phyloP scores from a whole-genome alignment of 2,888 invertebrate genomes.

The Cecidostiba fungosa region DNA sequence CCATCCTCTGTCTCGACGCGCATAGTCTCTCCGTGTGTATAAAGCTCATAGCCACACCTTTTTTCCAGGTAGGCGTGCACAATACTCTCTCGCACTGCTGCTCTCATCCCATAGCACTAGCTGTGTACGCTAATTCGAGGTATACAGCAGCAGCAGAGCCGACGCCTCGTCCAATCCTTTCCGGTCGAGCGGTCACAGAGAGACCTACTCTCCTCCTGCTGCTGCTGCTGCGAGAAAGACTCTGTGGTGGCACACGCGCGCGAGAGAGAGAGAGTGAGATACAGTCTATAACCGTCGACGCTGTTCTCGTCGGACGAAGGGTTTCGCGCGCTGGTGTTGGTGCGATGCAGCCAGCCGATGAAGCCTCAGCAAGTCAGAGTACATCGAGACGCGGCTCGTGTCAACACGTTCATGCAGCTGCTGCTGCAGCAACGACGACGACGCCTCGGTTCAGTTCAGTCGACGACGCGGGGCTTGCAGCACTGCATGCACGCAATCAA shows the following conservation, averaged over 20 bases:
- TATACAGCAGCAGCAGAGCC: not conserved
- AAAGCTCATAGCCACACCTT: not conserved
- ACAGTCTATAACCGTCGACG: constrained; percentile 39
- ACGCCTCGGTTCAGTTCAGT: constrained; percentile 46
- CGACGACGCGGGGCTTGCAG: constrained; percentile 16
- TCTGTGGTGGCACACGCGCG: not conserved
- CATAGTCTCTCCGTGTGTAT: no score
- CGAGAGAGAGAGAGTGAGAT: not conserved
- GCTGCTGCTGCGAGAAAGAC: constrained; percentile 11
- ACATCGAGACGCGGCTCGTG: constrained; percentile 4
- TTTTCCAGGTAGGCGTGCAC: constrained; percentile 8
- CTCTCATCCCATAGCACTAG: not conserved
- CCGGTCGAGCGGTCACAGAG: constrained; percentile 71
- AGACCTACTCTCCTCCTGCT: constrained; percentile 9
- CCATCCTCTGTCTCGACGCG: not conserved
- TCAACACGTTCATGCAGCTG: constrained; percentile 34
- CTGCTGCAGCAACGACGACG: not conserved
- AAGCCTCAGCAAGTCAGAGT: constrained; percentile 41
- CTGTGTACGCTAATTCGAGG: constrained; percentile 41
- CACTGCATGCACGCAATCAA: constrained; percentile 26
- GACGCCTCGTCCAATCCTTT: constrained; percentile 67
- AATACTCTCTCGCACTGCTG: constrained; percentile 7
- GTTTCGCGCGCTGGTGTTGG: constrained; percentile 30
- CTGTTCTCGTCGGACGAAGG: constrained; percentile 26
- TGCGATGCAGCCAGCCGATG: constrained; percentile 18